Base-by-base conservation (phyloP, 2,888 invertebrate genomes). In the Nomada ruficornis region DNA sequence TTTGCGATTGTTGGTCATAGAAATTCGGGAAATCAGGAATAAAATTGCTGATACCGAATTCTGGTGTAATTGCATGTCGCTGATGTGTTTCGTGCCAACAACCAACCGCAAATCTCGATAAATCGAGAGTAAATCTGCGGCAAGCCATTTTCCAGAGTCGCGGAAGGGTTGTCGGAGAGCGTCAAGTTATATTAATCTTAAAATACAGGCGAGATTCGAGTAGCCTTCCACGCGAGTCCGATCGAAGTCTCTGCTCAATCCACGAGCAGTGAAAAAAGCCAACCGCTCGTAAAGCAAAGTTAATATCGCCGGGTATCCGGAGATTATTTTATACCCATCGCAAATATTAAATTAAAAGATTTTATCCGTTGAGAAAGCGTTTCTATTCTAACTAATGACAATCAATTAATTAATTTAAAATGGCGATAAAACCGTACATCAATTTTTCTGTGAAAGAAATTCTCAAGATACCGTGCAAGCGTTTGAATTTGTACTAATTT, bases 91-190 rank as follows among this genome's bases (percentile, higher is more conserved):
- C 65, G 63, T 42, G 69, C 64, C 82, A 84, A 86, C 85, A 84
- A 84, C 76, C 54, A 86, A 64, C 81, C 57, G 76, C 84, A 86
- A 88, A 86, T 84, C 85, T 85, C 81, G 65, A 59, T 82, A 84
- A 83, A 86, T 86, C 84, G 84, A 54, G 75, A 82, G 85, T 88
- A 89, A 90, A 90, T 90, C 77, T 80, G 68, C 68, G 70, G 74
- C 74, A 84, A 86, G 82, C 77, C 83, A 80, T 89, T 87, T 74
- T 72, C 78, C 64, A 55, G 71, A 83, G 72, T 71, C 83, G 68
- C 73, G 54, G 65, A 60, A 65, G 57, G 60, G 64, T 63, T 65
- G 60, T 50, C 71, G 73, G 54, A 76, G 72, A 70, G 63, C 70
- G 77, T 82, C 71, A 77, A 80, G 65, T 55, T 79, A 80, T 67